A percentile compares a stretch with the other conserved stretches of the same genome.
Conservation (phyloP, 2,888 invertebrate genomes). For the Lucinisca nassula region DNA sequence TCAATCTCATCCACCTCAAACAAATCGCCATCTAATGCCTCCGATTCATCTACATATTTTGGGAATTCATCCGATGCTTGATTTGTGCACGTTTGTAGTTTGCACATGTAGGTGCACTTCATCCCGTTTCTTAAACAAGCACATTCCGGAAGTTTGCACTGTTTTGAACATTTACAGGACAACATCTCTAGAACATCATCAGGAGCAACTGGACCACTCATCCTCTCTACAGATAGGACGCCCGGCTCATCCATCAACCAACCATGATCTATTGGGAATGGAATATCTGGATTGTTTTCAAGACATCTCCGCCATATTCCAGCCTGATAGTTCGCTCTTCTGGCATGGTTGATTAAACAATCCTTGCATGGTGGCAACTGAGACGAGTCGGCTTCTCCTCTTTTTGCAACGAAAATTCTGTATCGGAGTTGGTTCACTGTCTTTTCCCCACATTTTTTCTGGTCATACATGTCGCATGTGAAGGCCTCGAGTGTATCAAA, state of each 20-base stretch:
- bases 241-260: constrained; percentile 14
- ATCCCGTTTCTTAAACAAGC: no score
- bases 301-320: constrained; percentile 54
- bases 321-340: constrained; percentile 67
- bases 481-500: constrained; percentile 35
- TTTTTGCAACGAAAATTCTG: constrained; percentile 46
- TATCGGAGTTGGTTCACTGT: constrained; percentile 50
- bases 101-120: no score
- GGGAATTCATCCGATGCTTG: no score
- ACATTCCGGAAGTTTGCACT: no score
- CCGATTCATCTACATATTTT: no score
- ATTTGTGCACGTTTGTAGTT: no score
- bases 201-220: constrained; percentile 8
- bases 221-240: constrained; percentile 24
- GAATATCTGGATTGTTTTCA: constrained; percentile 10
- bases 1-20: no score
- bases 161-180: no score
- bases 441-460: neutral
- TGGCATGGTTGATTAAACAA: constrained; percentile 21
- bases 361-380: constrained; percentile 57
- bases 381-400: constrained; percentile 40
- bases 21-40: no score
- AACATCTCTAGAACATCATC: neutral
- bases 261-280: constrained; percentile 31
- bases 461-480: constrained; percentile 54